Evolutionary conservation across 2,797 vertebrate species (phyloP).

Genomic region (Gallinago stenura): DNA sequence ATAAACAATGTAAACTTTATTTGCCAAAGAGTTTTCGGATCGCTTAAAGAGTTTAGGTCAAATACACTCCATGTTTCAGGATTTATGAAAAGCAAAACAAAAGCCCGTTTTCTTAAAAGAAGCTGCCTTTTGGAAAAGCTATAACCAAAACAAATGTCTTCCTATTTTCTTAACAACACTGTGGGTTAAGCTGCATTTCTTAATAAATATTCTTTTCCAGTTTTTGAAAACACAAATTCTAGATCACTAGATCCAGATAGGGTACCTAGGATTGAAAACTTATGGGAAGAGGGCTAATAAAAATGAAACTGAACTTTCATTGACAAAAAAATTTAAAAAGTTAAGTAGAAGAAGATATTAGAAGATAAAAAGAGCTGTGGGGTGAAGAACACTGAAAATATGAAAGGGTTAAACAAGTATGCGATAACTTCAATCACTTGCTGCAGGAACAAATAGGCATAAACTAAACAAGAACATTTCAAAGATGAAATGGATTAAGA

Average conservation of each 20-base stretch:
- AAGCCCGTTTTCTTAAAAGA: neutral
- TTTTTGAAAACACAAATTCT: neutral
- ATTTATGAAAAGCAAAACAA: conserved; percentile 18
- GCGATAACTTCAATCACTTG: neutral
- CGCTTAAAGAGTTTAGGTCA: neutral
- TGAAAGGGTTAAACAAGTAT: neutral
- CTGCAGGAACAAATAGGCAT: neutral
- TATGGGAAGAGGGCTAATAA: neutral
- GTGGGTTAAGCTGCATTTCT: neutral
- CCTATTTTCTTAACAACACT: neutral
- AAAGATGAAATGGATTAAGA: neutral
- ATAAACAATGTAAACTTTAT: neutral
- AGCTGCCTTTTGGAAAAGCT: neutral
- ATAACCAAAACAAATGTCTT: neutral
- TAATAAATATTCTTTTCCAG: neutral
- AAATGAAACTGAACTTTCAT: neutral
- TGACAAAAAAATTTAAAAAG: neutral
- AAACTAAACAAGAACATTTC: neutral
- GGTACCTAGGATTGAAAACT: neutral
- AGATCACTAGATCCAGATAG: neutral
- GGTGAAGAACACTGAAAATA: neutral
- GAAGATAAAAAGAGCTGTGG: neutral
- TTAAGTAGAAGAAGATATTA: neutral
- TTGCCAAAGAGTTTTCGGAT: neutral
- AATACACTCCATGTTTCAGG: neutral